Evolutionary conservation across 2,888 invertebrate species (phyloP), one percentile per base, ranked within the genome.

Genomic region (Nebria brevicollis): DNA sequence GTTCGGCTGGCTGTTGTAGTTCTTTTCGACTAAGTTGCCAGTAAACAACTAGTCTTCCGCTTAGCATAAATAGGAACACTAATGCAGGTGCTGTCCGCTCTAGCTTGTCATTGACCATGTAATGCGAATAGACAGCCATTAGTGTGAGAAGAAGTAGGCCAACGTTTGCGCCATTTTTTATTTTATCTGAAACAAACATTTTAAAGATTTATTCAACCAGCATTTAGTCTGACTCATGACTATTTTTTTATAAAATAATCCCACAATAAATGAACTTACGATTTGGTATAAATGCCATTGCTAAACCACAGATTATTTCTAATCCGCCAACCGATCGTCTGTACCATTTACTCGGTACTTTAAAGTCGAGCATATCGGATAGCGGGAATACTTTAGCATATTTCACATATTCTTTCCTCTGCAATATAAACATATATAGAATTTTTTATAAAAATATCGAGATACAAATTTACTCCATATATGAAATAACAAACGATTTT

Each of bases 371-470:
- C 82, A 93, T 91, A 84, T 94, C 94, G 75, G 95, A 92, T 75
- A 97, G 89, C 72, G 97, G 97, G 89, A 97, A 97, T 82, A 97
- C 97, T 91, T 97, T 97, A n/a, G 97, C 95, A 89, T 97, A 97
- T 90, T 96, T 95, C n/a, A 97, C 97, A 87, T 96, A 97, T 89
- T 97, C 97, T 89, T 96, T 96, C 87, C 97, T 92, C 97, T 97
- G 92, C 84, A 94, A 93, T 84, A 86, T 88, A 87, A 76, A 13
- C 20, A 10, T 43, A 43, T 43, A 43, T 43, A 43, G 6, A 10
- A 43, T 8, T 10, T 43, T 43, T 1, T 6, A 43, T 8, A 10
- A 8, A 43, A 43, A 43, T 6, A 10, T 43, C 0, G 10, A 43
- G 6, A 43, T 43, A 43, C 10, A 43, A 43, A 43, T 8, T 43